Conservation (phyloP, 1,140 invertebrate genomes). For the Aphaenogaster floridana region DNA sequence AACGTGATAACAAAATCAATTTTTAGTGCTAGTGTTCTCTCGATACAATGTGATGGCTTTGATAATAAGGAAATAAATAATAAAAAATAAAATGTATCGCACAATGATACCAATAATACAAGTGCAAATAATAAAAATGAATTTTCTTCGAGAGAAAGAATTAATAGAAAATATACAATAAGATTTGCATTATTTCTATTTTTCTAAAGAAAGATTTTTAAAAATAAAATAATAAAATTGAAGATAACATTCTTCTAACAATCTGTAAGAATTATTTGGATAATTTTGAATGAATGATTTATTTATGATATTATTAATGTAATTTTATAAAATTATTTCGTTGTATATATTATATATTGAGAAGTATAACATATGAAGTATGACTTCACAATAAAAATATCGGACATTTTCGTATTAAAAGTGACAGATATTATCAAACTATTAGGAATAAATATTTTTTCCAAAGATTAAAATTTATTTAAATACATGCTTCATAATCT, state of each 20-base stretch:
- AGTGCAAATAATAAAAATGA: neutral
- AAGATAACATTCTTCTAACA: neutral
- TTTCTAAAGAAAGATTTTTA: neutral
- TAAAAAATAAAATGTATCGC: neutral
- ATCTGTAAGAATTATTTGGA: neutral
- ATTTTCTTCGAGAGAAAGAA: neutral
- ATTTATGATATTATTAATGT: neutral
- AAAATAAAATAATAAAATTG: neutral
- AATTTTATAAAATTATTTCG: neutral
- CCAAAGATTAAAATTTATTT: neutral
- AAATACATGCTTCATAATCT: neutral
- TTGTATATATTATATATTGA: neutral
- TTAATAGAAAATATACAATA: neutral
- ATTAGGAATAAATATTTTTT: slow-evolving; percentile 1
- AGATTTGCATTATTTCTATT: slow-evolving; percentile 2
- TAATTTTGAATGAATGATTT: neutral
- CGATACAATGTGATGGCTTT: neutral
- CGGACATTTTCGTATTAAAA: neutral
- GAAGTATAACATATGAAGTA: neutral
- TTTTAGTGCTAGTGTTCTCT: neutral
- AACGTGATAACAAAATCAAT: neutral
- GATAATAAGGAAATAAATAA: slow-evolving; percentile 1
- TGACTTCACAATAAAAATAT: neutral
- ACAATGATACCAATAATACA: neutral
- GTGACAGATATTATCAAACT: slow-evolving; percentile 6